phyloP scores from a whole-genome alignment of 2,888 invertebrate species.

The Metallyticus violacea region DNA sequence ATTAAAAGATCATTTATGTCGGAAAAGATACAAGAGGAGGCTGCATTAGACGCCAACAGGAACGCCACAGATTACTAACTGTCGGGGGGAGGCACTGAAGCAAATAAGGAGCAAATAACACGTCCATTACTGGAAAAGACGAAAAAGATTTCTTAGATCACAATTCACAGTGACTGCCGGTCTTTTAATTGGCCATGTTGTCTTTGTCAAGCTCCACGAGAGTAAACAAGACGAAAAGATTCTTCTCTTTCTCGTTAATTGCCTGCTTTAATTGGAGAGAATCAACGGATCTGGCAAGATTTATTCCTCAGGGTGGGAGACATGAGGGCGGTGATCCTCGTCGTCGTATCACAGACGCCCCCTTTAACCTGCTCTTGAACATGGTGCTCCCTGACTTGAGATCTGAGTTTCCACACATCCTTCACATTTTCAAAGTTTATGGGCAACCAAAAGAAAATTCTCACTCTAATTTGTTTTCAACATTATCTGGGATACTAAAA shows the following conservation, averaged over 20 bases:
- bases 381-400: too few species aligned
- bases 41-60: not conserved
- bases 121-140: constrained; percentile 3
- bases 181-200: constrained; percentile 24
- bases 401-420: too few species aligned
- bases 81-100: not conserved
- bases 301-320: not conserved
- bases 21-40: not conserved
- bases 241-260: constrained; percentile 5
- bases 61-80: not conserved
- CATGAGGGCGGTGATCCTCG: too few species aligned
- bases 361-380: too few species aligned
- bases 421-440: too few species aligned
- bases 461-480: too few species aligned
- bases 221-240: constrained; percentile 1
- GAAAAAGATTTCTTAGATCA: constrained; percentile 19
- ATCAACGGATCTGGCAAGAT: constrained; percentile 6
- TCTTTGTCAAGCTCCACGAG: constrained; percentile 2
- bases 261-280: constrained; percentile 13
- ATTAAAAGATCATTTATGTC: not conserved
- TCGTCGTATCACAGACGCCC: not conserved
- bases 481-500: too few species aligned
- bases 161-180: constrained; percentile 18
- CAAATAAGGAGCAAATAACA: constrained; percentile 11
- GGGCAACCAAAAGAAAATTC: too few species aligned